A percentile compares a stretch with the other conserved stretches of the same genome.
Conservation (phyloP, 2,888 invertebrate genomes). For the Chalcosyrphus nemorum region DNA sequence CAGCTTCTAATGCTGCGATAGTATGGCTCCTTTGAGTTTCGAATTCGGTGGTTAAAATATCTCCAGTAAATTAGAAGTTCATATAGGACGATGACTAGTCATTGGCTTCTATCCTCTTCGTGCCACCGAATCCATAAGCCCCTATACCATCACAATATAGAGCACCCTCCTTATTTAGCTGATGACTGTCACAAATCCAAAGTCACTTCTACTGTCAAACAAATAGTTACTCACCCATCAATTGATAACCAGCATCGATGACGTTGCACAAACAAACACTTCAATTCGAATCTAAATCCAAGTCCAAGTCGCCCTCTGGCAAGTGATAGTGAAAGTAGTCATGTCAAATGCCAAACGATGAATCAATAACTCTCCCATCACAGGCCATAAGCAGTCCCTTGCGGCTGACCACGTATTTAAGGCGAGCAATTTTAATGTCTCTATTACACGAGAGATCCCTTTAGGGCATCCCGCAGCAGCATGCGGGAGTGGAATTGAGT, state of each 20-base stretch:
- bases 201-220: slow-evolving; percentile 17
- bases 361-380: slow-evolving; percentile 71
- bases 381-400: slow-evolving; percentile 55
- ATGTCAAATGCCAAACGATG: slow-evolving; percentile 62
- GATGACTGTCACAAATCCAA: slow-evolving; percentile 4
- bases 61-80: no score
- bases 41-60: no score
- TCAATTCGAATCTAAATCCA: slow-evolving; percentile 6
- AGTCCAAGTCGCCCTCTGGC: neutral
- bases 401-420: slow-evolving; percentile 67
- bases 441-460: slow-evolving; percentile 71
- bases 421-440: slow-evolving; percentile 71
- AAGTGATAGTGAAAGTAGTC: slow-evolving; percentile 63
- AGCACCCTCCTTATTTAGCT: no score
- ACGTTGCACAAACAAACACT: slow-evolving; percentile 44
- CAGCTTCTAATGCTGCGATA: no score
- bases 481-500: slow-evolving; percentile 63
- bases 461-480: slow-evolving; percentile 63
- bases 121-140: no score
- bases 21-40: no score
- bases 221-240: slow-evolving; percentile 3
- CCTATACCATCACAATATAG: no score
- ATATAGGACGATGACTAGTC: no score
- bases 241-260: slow-evolving; percentile 48
- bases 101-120: no score